A percentile compares a stretch with the other conserved stretches of the same genome.
phyloP scores from a whole-genome alignment of 2,888 invertebrate genomes.

The Drosophila pegasa region DNA sequence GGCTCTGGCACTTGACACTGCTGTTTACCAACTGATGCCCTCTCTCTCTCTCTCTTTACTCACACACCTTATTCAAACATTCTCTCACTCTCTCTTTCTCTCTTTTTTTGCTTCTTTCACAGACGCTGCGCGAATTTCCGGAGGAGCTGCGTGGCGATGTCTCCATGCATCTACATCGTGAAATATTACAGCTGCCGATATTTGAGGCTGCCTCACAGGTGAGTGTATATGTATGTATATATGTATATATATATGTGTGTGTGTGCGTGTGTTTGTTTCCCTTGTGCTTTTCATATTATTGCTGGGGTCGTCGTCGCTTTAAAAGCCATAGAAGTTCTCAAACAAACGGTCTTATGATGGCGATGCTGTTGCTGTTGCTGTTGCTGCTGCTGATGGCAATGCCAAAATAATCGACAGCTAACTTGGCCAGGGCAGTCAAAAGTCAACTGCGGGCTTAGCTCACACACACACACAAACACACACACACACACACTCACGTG shows the following conservation, averaged over 20 bases:
- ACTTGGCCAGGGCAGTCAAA: conserved; percentile 55
- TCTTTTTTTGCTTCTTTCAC: conserved; percentile 51
- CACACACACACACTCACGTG: conserved; percentile 6
- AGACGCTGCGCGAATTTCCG: conserved; percentile 98
- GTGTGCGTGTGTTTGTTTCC: conserved; percentile 15
- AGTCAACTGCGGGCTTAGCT: conserved; percentile 67
- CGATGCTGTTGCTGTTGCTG: conserved; percentile 34
- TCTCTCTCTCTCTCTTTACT: conserved; percentile 3
- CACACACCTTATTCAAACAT: conserved; percentile 1
- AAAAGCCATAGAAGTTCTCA: conserved; percentile 56
- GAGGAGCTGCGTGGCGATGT: conserved; percentile 98
- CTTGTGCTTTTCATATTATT: conserved; percentile 48
- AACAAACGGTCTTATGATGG: conserved; percentile 58
- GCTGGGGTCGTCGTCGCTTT: conserved; percentile 45
- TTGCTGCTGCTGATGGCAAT: conserved; percentile 49
- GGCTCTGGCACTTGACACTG: conserved; percentile 42
- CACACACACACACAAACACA: conserved; percentile 15
- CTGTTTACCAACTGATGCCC: conserved; percentile 30
- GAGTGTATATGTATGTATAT: conserved; percentile 42
- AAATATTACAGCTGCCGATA: conserved; percentile 96
- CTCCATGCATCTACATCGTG: conserved; percentile 97
- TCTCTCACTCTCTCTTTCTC: conserved; percentile 8
- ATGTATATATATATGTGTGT: not conserved
- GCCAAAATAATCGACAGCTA: conserved; percentile 67
- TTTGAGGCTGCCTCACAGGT: conserved; percentile 96